These are phyloP conservation scores for Hydra vulgaris DNA, from an alignment of 30 jellyfish, hydroid and myxozoan genomes.

Conservation along the genomic window DNA sequence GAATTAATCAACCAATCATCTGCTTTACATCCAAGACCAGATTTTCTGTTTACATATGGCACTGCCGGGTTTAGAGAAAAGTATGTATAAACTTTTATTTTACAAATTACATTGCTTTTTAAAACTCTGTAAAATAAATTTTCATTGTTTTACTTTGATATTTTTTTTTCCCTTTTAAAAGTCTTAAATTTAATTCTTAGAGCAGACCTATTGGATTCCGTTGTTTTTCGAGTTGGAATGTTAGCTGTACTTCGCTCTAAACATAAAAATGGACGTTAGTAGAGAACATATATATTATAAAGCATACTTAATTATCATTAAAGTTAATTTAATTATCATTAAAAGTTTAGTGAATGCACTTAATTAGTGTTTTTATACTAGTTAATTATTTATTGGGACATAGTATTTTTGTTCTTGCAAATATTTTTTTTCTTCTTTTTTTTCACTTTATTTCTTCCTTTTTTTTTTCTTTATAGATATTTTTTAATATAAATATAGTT, in stretches of 20 bases:
- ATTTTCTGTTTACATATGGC: conserved; percentile 45
- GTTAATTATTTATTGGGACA: background rate
- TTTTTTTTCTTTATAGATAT: too few species aligned
- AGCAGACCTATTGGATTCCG: conserved; percentile 56
- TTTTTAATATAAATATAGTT: too few species aligned
- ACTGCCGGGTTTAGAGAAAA: conserved; percentile 85
- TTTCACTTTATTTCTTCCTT: too few species aligned
- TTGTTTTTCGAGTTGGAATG: conserved; percentile 64
- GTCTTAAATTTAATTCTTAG: too few species aligned
- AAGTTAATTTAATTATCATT: background rate
- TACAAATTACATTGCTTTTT: background rate
- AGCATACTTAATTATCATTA: background rate
- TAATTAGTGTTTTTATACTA: background rate
- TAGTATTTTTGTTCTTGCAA: background rate
- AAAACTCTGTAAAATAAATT: background rate
- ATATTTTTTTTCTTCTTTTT: too few species aligned
- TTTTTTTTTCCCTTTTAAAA: too few species aligned
- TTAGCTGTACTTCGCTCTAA: conserved; percentile 76
- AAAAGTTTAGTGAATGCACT: too few species aligned
- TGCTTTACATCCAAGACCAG: conserved; percentile 27
- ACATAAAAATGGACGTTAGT: conserved; percentile 68
- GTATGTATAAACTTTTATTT: conserved; percentile 25
- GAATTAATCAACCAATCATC: background rate
- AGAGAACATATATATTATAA: background rate
- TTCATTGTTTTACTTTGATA: too few species aligned